phyloP scores from a whole-genome alignment of 2,113 vertebrate species.

The Limanda limanda region DNA sequence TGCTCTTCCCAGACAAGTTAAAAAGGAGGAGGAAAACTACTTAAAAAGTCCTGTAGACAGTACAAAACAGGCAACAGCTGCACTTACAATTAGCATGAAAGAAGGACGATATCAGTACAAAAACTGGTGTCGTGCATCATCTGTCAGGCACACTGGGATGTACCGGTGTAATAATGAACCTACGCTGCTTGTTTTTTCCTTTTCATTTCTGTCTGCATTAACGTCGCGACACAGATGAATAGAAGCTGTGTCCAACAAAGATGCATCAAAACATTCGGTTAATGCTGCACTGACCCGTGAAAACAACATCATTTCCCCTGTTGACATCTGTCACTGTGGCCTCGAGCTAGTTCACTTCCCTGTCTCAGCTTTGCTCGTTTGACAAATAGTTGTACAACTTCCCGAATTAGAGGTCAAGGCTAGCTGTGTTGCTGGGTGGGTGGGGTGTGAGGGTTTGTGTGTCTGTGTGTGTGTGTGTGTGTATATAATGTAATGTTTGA shows the following conservation, averaged over 20 bases:
- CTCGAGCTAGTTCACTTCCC: conserved; percentile 27
- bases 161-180: background rate
- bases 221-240: background rate
- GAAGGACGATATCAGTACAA: no score
- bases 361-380: conserved; percentile 15
- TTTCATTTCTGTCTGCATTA: background rate
- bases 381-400: conserved; percentile 33
- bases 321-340: conserved; percentile 30
- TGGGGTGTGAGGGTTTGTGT: background rate
- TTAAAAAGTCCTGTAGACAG: background rate
- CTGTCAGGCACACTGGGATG: no score
- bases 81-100: no score
- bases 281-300: conserved; percentile 48
- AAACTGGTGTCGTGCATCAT: no score
- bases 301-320: conserved; percentile 43
- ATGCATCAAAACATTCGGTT: conserved; percentile 28
- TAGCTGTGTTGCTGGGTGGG: background rate
- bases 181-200: background rate
- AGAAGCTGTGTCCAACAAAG: conserved; percentile 4
- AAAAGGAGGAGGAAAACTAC: background rate
- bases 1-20: background rate
- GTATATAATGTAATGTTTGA: conserved; percentile 22
- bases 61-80: no score
- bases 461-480: background rate
- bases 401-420: conserved; percentile 20